phyloP scores from a whole-genome alignment of 2,113 vertebrate genomes.

The Mirza zaza region DNA sequence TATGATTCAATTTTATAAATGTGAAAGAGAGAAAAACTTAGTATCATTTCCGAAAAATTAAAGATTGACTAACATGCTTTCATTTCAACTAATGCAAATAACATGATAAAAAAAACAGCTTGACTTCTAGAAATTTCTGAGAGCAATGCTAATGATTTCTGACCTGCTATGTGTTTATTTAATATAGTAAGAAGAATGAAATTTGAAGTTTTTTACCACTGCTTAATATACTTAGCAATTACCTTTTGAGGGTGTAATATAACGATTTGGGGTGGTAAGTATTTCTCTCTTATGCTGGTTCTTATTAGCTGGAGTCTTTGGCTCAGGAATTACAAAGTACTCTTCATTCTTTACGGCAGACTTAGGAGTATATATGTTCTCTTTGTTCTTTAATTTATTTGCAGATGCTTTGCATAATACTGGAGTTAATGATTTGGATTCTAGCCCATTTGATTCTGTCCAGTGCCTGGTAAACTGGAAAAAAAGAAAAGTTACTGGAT shows the following conservation, averaged over 20 bases:
- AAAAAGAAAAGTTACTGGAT: conserved; percentile 50
- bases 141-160: neutral
- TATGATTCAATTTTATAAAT: conserved; percentile 11
- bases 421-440: conserved; percentile 78
- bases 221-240: conserved; percentile 31
- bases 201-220: neutral
- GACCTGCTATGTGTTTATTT: neutral
- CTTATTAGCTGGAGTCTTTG: conserved; percentile 86
- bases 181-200: neutral
- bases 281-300: conserved; percentile 79
- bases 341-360: conserved; percentile 76
- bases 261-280: conserved; percentile 81
- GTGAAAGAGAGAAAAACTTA: conserved; percentile 6
- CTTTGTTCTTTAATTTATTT: conserved; percentile 87
- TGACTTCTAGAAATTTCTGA: neutral
- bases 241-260: conserved; percentile 79
- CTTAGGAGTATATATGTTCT: conserved; percentile 83
- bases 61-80: conserved; percentile 17
- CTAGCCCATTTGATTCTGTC: conserved; percentile 52
- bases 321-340: conserved; percentile 85
- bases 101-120: neutral
- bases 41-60: conserved; percentile 34
- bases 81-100: conserved; percentile 44
- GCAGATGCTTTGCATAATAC: conserved; percentile 76
- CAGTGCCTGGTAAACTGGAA: conserved; percentile 69